Evolutionary conservation across 2,888 invertebrate species (phyloP).

Genomic region (Chrysolina oricalcia): DNA sequence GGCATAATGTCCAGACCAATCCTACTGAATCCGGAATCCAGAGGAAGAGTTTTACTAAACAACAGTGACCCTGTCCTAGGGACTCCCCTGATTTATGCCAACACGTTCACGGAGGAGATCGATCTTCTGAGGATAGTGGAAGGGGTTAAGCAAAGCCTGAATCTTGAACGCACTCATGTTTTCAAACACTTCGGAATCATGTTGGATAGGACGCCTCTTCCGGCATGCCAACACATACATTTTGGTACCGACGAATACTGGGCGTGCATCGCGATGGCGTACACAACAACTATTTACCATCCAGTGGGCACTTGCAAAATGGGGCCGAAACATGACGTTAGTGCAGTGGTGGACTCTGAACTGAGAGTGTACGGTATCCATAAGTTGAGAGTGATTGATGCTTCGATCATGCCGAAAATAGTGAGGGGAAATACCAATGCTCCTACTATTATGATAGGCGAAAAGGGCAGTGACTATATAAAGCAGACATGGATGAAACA

Average conservation of each 20-base stretch:
- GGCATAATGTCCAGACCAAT: conserved; percentile 78
- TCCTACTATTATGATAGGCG: conserved; percentile 70
- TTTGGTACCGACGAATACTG: conserved; percentile 81
- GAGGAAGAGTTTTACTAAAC: conserved; percentile 78
- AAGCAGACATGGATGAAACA: conserved; percentile 59
- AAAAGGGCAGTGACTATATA: conserved; percentile 70
- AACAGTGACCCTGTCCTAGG: conserved; percentile 82
- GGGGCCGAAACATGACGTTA: conserved; percentile 77
- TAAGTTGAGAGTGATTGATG: conserved; percentile 79
- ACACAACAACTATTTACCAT: conserved; percentile 82
- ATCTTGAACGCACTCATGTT: conserved; percentile 76
- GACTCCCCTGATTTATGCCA: conserved; percentile 82
- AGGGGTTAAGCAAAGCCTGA: conserved; percentile 76
- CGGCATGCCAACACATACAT: conserved; percentile 74
- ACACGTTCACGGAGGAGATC: conserved; percentile 78
- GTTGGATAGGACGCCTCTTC: conserved; percentile 75
- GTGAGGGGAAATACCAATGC: conserved; percentile 72
- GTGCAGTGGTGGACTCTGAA: conserved; percentile 79
- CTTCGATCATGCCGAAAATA: conserved; percentile 79
- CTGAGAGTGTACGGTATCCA: conserved; percentile 78
- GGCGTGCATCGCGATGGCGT: conserved; percentile 77
- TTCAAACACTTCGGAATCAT: conserved; percentile 76
- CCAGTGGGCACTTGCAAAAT: conserved; percentile 82
- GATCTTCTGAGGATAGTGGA: conserved; percentile 78
- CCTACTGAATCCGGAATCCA: conserved; percentile 77